Base-by-base conservation (phyloP, 2,113 vertebrate species). In the Calidris pygmaea region DNA sequence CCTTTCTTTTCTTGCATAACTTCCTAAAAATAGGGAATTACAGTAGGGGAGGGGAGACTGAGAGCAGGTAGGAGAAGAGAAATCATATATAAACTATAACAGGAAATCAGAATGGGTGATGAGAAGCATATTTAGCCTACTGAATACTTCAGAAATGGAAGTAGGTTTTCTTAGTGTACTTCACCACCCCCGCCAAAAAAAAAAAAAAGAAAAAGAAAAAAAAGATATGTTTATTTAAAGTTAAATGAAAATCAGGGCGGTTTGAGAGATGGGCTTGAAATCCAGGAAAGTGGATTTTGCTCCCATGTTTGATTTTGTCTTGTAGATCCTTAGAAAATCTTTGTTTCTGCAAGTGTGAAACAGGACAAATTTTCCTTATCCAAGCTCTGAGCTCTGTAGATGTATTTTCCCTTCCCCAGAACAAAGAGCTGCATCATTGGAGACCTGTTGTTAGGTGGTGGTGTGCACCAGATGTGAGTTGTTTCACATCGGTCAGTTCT, bases 61-160 rank as follows among this genome's bases (percentile, higher is more conserved):
- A 70, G 67, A 88, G 58, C 9, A 17, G 39, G 65, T 82, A n/a
- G 41, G 52, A 66, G 71, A 75, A 92, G 32, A 87, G n/a, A 91
- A 78, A 79, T 67, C 60, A 8, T 62, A 29, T 75, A 52, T 24
- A 19, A 71, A 80, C 20, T 89, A 58, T 67, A 82, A 68, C 20
- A 79, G 59, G 47, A 82, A 84, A 75, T 66, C 56, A 66, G 70
- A 95, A 95, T 68, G 79, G 83, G 43, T 81, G 41, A 78, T 59
- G 32, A 91, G 73, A 87, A 74, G 26, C 37, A 63, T 77, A 90
- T 86, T 89, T 95, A 93, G 65, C n/a, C 23, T 79, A 47, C 81
- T 85, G 74, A 74, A 75, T 82, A n/a, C 62, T 87, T 94, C 70
- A 93, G 81, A 91, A 92, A 91, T 35, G 53, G 56, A 96, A 91